phyloP scores from a whole-genome alignment of 2,888 invertebrate genomes.

The Cepaea hortensis region DNA sequence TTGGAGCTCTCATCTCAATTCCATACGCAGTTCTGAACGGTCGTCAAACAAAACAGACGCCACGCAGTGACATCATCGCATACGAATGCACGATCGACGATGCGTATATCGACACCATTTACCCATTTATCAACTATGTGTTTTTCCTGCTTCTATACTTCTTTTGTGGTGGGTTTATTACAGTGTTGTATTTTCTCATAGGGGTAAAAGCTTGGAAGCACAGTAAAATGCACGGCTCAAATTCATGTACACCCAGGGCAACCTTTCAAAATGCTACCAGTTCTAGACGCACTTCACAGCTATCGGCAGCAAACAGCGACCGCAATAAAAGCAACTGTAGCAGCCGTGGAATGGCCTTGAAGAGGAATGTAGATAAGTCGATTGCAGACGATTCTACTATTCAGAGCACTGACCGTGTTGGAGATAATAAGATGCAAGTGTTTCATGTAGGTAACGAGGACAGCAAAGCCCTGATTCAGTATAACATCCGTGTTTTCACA shows the following conservation, averaged over 20 bases:
- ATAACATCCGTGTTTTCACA: constrained; percentile 14
- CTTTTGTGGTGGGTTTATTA: background rate
- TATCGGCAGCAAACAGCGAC: background rate
- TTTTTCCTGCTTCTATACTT: constrained; percentile 32
- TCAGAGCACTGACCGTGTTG: background rate
- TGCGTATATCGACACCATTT: constrained; percentile 16
- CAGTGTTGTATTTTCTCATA: constrained; percentile 31
- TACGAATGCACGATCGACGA: constrained; percentile 42
- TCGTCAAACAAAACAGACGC: constrained; percentile 22
- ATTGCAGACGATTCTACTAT: background rate
- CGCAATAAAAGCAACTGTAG: no score
- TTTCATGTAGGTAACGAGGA: background rate
- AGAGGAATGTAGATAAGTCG: background rate
- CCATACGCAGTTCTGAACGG: constrained; percentile 39
- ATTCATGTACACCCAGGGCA: background rate
- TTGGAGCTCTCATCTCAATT: constrained; percentile 3
- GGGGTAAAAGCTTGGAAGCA: constrained; percentile 39
- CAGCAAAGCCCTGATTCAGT: background rate
- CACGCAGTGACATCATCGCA: constrained; percentile 5
- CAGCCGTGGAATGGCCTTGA: background rate
- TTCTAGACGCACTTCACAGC: background rate
- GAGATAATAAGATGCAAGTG: background rate
- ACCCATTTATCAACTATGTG: constrained; percentile 27
- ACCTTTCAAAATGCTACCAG: background rate
- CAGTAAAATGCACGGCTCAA: constrained; percentile 9